A percentile compares a stretch with the other conserved stretches of the same genome.
These are phyloP conservation scores for Falco berigora DNA, from an alignment of 2,797 vertebrate species.

Conservation along the genomic window DNA sequence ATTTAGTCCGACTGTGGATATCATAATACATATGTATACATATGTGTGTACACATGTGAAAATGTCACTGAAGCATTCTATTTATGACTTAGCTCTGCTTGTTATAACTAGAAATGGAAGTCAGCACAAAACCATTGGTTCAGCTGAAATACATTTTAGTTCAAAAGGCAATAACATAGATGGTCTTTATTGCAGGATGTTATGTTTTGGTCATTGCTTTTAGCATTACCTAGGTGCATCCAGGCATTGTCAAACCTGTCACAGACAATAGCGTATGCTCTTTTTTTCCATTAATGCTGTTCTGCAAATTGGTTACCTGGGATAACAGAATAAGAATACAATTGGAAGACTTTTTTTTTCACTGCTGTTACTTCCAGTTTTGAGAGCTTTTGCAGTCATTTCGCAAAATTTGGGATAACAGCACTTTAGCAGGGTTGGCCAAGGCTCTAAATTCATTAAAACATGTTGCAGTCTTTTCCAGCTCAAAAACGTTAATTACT, in stretches of 20 bases:
- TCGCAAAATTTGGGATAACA: neutral
- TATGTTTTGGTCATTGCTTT: neutral
- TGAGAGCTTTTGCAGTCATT: neutral
- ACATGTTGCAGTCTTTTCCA: neutral
- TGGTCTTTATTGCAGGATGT: neutral
- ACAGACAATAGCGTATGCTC: neutral
- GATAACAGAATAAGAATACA: neutral
- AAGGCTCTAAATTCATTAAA: neutral
- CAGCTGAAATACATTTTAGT: neutral
- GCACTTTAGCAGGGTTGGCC: neutral
- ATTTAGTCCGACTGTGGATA: neutral
- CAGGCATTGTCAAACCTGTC: neutral
- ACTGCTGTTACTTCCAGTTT: neutral
- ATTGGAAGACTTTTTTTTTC: neutral
- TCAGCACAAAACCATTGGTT: neutral
- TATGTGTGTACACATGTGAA: neutral
- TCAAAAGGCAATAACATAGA: neutral
- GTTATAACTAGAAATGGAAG: neutral
- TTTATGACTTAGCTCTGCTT: neutral
- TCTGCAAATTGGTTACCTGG: neutral
- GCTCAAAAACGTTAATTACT: neutral
- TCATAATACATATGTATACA: rapidly evolving
- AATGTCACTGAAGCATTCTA: neutral
- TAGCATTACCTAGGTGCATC: neutral
- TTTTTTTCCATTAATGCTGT: neutral